A percentile compares a stretch with the other conserved stretches of the same genome.
These are phyloP conservation scores for Plecturocebus donacophilus DNA, from an alignment of 2,113 vertebrate species.

Conservation along the genomic window DNA sequence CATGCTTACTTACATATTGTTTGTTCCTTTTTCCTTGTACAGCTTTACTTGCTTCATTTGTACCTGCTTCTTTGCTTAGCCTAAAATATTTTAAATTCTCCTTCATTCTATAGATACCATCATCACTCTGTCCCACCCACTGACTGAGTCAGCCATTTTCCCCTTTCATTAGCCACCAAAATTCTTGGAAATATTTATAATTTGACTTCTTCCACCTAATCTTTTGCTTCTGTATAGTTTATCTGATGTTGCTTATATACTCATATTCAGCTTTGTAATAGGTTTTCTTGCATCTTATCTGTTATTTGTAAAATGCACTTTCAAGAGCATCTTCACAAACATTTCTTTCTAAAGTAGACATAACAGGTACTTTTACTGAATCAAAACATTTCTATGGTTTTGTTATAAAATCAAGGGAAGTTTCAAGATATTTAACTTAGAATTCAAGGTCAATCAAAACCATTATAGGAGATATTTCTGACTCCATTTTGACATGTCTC, in stretches of 20 bases:
- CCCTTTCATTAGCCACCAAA: neutral
- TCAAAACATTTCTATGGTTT: neutral
- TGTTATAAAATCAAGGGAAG: neutral
- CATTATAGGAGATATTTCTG: neutral
- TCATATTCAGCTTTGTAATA: neutral
- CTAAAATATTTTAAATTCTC: neutral
- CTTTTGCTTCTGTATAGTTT: neutral
- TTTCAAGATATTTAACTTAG: neutral
- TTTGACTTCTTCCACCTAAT: neutral
- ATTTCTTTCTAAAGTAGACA: neutral
- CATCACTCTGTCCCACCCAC: neutral
- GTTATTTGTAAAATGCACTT: neutral
- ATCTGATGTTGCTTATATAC: neutral
- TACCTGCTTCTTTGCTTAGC: neutral
- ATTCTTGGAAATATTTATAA: neutral
- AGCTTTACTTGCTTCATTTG: neutral
- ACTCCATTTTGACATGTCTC: neutral
- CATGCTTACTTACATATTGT: neutral
- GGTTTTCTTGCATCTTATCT: neutral
- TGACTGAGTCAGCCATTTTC: neutral
- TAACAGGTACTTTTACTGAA: neutral
- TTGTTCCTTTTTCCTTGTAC: neutral
- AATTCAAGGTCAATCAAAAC: neutral
- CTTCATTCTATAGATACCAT: neutral
- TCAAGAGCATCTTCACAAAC: neutral